Percentiles rank a stretch among this genome's conserved stretches.
Conservation (phyloP, 2,113 vertebrate genomes). For the Lophura nycthemera region DNA sequence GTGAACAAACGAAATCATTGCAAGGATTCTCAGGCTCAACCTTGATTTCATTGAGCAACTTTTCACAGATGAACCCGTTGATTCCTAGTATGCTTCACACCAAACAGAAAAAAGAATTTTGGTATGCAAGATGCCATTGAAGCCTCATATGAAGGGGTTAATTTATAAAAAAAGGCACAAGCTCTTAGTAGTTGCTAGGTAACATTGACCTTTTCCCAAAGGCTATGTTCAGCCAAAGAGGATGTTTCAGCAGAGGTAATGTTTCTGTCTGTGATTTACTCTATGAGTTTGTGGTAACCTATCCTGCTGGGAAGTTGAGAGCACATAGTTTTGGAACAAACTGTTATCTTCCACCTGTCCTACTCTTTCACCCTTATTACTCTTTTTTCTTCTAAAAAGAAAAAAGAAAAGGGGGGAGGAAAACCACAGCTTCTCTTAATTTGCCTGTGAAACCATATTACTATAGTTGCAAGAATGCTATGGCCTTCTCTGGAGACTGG, state of each 20-base stretch:
- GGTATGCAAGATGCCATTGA: neutral
- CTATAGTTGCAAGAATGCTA: neutral
- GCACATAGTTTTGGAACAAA: neutral
- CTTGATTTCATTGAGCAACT: neutral
- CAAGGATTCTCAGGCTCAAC: neutral
- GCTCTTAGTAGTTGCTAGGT: slow-evolving; percentile 62
- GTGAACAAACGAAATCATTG: neutral
- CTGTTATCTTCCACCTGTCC: neutral
- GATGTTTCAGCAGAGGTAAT: neutral
- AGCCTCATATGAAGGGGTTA: slow-evolving; percentile 37
- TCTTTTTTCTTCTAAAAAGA: neutral
- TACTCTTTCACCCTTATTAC: neutral
- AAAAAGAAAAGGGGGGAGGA: fast-evolving
- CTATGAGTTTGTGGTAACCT: neutral
- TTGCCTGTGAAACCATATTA: neutral
- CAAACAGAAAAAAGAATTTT: neutral
- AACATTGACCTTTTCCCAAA: slow-evolving; percentile 62
- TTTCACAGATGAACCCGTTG: neutral
- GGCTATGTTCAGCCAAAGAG: slow-evolving; percentile 13
- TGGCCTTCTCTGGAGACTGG: neutral
- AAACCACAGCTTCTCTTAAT: neutral
- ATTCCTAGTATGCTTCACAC: neutral
- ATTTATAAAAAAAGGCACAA: slow-evolving; percentile 40
- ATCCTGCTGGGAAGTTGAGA: neutral
- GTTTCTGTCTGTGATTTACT: neutral